Percentiles rank a stretch among this genome's conserved stretches.
Conservation (phyloP, 2,797 vertebrate species). For the Pseudochirops corinnae region DNA sequence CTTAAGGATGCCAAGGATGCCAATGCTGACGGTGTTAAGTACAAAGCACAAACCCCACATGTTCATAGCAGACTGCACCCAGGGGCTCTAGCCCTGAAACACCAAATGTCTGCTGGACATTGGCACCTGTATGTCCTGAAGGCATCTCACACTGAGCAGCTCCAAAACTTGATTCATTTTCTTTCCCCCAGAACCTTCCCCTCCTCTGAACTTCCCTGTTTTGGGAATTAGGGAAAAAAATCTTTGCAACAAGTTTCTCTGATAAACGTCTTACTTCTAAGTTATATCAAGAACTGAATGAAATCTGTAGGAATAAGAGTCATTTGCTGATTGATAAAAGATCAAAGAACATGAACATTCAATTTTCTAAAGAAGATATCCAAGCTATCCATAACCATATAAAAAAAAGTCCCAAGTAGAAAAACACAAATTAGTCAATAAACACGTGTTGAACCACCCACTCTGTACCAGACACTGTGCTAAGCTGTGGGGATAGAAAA, state of each 20-base stretch:
- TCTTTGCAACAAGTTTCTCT: not conserved
- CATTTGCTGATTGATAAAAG: no score
- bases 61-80: not conserved
- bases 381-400: no score
- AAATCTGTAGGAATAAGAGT: no score
- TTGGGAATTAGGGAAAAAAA: not conserved
- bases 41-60: not conserved
- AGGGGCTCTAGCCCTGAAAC: not conserved
- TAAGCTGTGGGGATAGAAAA: no score
- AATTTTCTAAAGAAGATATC: no score
- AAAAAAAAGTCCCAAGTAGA: no score
- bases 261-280: not conserved
- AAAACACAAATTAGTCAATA: no score
- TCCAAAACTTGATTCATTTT: not conserved
- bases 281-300: not conserved
- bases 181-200: not conserved
- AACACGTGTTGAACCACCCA: no score
- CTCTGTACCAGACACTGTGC: no score
- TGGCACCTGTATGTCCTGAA: not conserved
- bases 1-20: not conserved
- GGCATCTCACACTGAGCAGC: not conserved
- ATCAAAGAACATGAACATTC: no score
- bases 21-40: not conserved
- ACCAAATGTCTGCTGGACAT: not conserved
- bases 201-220: not conserved